Base-by-base conservation (phyloP, 2,113 vertebrate species). In the Parotia lawesii region DNA sequence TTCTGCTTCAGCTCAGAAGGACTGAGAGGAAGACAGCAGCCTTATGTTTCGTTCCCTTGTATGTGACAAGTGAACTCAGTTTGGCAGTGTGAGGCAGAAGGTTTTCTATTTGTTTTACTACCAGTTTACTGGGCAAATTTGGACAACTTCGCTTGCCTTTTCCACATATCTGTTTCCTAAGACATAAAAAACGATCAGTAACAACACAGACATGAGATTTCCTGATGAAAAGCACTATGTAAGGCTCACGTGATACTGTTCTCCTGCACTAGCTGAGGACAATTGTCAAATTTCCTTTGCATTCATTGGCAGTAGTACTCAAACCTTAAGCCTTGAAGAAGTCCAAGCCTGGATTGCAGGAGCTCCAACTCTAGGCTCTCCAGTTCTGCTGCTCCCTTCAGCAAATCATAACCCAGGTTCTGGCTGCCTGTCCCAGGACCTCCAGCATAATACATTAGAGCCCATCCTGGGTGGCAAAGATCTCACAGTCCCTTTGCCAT, bases 11-110 rank as follows among this genome's bases (percentile, higher is more conserved):
- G 74, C 67, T 94, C 40, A 67, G 76, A 90, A 78, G 28, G 38
- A 87, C 81, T 44, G 56, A 75, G 86, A 81, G 51, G 40, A 90
- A 92, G 96, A 94, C 90, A 95, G 83, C 28, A 90, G 73, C 93
- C 93, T 93, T 94, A 93, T 95, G 93, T 81, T 94, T 87, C 4
- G 1, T 48, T 53, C 77, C 53, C 50, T 33, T 75, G 65, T 42
- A 40, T 56, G 14, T 45, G 75, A 92, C 85, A 85, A 87, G 76
- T 51, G 83, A 90, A 86, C 78, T 92, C 71, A 64, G 85, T 51
- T 42, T 92, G 73, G 65, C 83, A 96, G 57, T 20, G 40, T n/a
- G 53, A 94, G 56, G 73, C 69, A 94, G 79, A 28, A 86, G 69
- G 80, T 72, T 93, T 92, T 56, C 69, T 33, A 23, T 78, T 84